These are phyloP conservation scores for Pituophis catenifer DNA, from an alignment of 2,113 vertebrate genomes.

Conservation along the genomic window DNA sequence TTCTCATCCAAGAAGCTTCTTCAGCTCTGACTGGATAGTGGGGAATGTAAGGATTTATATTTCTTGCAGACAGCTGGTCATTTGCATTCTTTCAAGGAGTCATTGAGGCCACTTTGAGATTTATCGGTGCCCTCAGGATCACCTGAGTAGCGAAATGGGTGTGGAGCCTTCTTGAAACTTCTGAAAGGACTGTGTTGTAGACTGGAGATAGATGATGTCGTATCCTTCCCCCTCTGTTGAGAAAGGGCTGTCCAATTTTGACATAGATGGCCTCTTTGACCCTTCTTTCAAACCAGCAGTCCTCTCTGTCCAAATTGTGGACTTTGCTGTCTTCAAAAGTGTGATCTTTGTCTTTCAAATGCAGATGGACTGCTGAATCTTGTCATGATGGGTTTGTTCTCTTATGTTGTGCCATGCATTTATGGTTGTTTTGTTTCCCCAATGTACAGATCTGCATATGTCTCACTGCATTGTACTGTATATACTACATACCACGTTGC, in stretches of 20 bases:
- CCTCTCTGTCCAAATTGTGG: not conserved
- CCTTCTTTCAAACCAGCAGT: not conserved
- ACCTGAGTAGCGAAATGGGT: not conserved
- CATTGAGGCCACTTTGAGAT: not conserved
- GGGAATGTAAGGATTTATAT: not conserved
- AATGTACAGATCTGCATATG: not conserved
- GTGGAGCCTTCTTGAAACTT: not conserved
- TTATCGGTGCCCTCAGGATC: not conserved
- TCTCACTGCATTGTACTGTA: not conserved
- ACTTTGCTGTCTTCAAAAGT: not conserved
- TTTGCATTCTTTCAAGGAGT: not conserved
- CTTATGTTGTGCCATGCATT: not conserved
- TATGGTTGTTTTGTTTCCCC: not conserved
- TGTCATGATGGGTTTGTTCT: not conserved
- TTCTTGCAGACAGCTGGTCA: not conserved
- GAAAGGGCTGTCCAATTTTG: not conserved
- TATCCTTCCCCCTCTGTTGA: not conserved
- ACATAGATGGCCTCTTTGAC: not conserved
- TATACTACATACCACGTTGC: not conserved
- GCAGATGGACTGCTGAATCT: not conserved
- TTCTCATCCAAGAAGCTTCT: not conserved
- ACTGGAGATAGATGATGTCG: not conserved
- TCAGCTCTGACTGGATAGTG: not conserved
- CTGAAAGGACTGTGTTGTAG: not conserved
- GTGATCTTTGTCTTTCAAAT: not conserved